A percentile compares a stretch with the other conserved stretches of the same genome.
These are phyloP conservation scores for Theonella swinhoei DNA, from an alignment of 37 sponge, comb jelly and placozoan genomes.

Conservation along the genomic window DNA sequence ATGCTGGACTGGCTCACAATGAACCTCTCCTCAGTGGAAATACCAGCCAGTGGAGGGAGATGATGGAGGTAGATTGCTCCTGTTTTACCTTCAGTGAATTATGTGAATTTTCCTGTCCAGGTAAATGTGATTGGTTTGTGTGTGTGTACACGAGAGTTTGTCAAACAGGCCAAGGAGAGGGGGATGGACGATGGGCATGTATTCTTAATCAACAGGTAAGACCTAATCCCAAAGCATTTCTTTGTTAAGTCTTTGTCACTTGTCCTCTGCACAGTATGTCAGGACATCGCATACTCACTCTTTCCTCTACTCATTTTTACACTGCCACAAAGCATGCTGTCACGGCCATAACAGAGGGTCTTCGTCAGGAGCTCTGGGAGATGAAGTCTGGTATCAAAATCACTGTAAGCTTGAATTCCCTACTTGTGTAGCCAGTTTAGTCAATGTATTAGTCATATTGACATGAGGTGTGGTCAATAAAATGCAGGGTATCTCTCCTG, in stretches of 20 bases:
- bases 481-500: constrained; percentile 74
- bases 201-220: constrained; percentile 82
- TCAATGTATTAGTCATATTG: not conserved
- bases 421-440: no score
- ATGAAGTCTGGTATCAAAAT: no score
- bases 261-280: no score
- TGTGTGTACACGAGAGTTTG: constrained; percentile 74
- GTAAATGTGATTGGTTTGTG: no score
- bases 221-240: not conserved
- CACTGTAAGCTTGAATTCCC: constrained; percentile 37
- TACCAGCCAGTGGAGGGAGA: constrained; percentile 80
- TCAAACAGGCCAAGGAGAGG: constrained; percentile 69
- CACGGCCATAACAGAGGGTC: no score
- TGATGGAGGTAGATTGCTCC: constrained; percentile 56
- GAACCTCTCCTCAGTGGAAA: no score
- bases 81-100: no score
- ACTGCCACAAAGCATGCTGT: no score
- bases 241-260: not conserved
- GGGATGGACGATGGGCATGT: constrained; percentile 55
- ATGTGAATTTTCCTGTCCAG: no score
- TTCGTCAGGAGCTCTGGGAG: no score
- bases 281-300: constrained; percentile 55
- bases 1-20: no score
- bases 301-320: constrained; percentile 36
- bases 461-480: not conserved